phyloP scores from a whole-genome alignment of 2,888 invertebrate species.

The Watsonalla binaria region DNA sequence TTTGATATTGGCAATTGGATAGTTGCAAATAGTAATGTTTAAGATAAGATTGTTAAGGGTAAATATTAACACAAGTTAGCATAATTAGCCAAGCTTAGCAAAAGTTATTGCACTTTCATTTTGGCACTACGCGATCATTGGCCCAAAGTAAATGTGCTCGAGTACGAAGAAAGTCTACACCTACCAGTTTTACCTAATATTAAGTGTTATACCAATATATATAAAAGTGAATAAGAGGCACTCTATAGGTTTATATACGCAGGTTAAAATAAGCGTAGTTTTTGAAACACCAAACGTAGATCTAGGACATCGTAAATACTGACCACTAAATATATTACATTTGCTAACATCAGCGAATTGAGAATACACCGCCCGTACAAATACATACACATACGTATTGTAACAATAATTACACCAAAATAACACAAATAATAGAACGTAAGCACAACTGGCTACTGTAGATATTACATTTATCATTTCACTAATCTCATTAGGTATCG shows the following conservation, averaged over 20 bases:
- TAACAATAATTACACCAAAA: conserved; percentile 21
- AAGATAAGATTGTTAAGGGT: too few species aligned
- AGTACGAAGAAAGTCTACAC: conserved; percentile 43
- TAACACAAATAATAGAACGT: conserved; percentile 37
- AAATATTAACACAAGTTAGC: background rate
- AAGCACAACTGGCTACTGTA: conserved; percentile 42
- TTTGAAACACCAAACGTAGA: conserved; percentile 65
- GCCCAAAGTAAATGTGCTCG: conserved; percentile 54
- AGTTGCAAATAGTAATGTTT: background rate
- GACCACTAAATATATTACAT: conserved; percentile 36
- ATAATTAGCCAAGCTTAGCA: background rate
- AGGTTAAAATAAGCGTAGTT: conserved; percentile 75
- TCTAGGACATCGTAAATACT: conserved; percentile 42
- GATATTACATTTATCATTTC: conserved; percentile 58
- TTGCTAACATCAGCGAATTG: conserved; percentile 39
- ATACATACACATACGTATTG: conserved; percentile 29
- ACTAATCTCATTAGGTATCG: conserved; percentile 70
- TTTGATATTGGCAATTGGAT: background rate
- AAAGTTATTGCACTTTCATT: conserved; percentile 11
- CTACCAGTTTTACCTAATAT: conserved; percentile 57
- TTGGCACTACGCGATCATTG: conserved; percentile 69
- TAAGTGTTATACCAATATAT: conserved; percentile 73
- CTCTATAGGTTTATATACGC: conserved; percentile 77
- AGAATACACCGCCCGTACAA: conserved; percentile 29
- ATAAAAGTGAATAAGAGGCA: conserved; percentile 80